A percentile compares a stretch with the other conserved stretches of the same genome.
phyloP scores from a whole-genome alignment of 2,888 invertebrate genomes.

The Ormia ochracea region DNA sequence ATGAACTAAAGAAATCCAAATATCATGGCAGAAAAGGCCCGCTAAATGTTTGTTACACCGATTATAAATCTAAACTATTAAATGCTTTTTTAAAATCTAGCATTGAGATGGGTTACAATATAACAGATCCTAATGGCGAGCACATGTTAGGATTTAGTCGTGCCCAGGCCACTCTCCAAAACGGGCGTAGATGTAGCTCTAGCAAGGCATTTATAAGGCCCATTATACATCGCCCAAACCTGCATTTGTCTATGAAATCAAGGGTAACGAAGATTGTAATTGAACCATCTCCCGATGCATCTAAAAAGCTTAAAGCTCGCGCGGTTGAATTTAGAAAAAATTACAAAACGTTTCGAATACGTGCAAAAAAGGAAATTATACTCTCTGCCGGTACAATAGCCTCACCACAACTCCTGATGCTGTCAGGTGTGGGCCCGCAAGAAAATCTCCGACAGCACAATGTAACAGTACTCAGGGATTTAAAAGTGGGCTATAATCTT shows the following conservation, averaged over 20 bases:
- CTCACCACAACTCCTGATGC: conserved; percentile 90
- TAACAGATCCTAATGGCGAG: conserved; percentile 85
- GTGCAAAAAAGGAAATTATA: conserved; percentile 85
- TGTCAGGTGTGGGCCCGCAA: conserved; percentile 87
- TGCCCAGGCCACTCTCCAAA: conserved; percentile 83
- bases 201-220: conserved; percentile 87
- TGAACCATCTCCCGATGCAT: conserved; percentile 78
- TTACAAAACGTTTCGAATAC: conserved; percentile 77
- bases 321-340: conserved; percentile 85
- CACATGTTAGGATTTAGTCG: conserved; percentile 82
- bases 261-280: conserved; percentile 84
- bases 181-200: conserved; percentile 87
- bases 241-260: conserved; percentile 84
- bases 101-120: conserved; percentile 82
- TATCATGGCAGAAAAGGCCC: conserved; percentile 84
- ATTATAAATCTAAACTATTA: conserved; percentile 81
- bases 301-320: conserved; percentile 74
- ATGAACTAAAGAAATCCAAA: conserved; percentile 80
- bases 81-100: conserved; percentile 83
- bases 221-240: conserved; percentile 81
- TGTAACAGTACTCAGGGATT: conserved; percentile 82
- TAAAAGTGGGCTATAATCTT: conserved; percentile 88
- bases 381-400: conserved; percentile 89
- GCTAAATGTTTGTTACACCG: conserved; percentile 82
- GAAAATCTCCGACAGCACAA: conserved; percentile 80